phyloP scores from a whole-genome alignment of 2,888 invertebrate genomes.

The Willowsia nigromaculata region DNA sequence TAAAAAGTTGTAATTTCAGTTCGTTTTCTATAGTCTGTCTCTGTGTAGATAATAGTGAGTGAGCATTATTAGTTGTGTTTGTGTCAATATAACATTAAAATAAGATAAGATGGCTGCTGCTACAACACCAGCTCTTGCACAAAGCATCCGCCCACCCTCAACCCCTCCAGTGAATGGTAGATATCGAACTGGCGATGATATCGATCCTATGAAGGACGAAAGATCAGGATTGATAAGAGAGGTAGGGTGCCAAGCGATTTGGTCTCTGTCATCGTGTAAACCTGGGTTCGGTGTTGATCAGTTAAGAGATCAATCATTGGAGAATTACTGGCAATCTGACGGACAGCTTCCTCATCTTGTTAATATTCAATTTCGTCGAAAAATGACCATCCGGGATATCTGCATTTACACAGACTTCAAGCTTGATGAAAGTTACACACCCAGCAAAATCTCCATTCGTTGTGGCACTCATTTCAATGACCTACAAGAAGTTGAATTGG shows the following conservation, averaged over 20 bases:
- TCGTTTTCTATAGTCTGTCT: too few relatives aligned
- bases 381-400: constrained; percentile 96
- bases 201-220: constrained; percentile 84
- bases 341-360: constrained; percentile 98
- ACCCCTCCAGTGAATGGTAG: constrained; percentile 59
- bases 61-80: neutral
- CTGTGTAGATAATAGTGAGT: too few relatives aligned
- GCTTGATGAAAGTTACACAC: constrained; percentile 99
- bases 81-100: neutral
- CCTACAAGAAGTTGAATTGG: constrained; percentile 95
- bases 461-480: constrained; percentile 98
- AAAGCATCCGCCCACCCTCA: constrained; percentile 34
- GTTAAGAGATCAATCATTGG: constrained; percentile 95
- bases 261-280: constrained; percentile 99
- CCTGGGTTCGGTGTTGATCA: constrained; percentile 99
- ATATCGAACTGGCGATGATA: constrained; percentile 80
- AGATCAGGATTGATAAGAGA: constrained; percentile 86
- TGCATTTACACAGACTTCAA: constrained; percentile 99
- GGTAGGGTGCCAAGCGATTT: constrained; percentile 95
- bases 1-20: too few relatives aligned
- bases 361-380: constrained; percentile 96
- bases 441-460: constrained; percentile 94
- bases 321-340: constrained; percentile 99
- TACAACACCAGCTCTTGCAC: constrained; percentile 52
- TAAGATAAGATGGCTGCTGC: constrained; percentile 53